These are phyloP conservation scores for Caenorhabditis sp. DNA, from an alignment of 2,888 invertebrate species.

Conservation along the genomic window DNA sequence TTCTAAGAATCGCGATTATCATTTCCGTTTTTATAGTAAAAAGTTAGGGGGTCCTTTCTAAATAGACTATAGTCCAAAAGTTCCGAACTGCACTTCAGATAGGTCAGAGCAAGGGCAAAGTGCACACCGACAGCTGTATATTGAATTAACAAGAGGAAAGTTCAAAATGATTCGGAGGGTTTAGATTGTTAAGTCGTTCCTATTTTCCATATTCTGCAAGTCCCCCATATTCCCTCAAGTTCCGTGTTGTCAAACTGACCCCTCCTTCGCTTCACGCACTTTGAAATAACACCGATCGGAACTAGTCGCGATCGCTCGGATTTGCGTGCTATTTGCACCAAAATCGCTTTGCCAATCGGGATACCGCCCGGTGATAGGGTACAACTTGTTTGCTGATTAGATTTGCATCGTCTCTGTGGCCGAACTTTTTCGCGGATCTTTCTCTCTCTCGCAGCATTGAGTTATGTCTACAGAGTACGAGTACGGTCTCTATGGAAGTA, in stretches of 20 bases:
- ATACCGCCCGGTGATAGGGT: conserved; percentile 68
- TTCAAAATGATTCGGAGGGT: too few species aligned
- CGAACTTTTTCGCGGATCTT: conserved; percentile 43
- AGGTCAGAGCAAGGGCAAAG: conserved; percentile 3
- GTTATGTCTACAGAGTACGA: conserved; percentile 29
- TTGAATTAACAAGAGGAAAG: too few species aligned
- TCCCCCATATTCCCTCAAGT: background rate
- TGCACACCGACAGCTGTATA: background rate
- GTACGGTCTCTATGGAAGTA: conserved; percentile 25
- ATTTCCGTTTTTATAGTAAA: background rate
- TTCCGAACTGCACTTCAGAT: conserved; percentile 3
- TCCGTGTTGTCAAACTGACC: conserved; percentile 14
- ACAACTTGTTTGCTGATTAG: conserved; percentile 68
- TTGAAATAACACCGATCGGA: conserved; percentile 8
- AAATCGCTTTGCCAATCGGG: conserved; percentile 15
- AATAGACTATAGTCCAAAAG: background rate
- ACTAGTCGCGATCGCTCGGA: conserved; percentile 13
- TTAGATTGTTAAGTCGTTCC: too few species aligned
- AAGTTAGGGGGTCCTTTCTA: background rate
- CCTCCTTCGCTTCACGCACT: background rate
- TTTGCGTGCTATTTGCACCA: conserved; percentile 34
- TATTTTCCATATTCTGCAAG: background rate
- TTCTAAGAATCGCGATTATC: background rate
- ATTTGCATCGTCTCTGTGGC: conserved; percentile 41
- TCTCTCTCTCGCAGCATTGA: conserved; percentile 10